Evolutionary conservation across 2,797 vertebrate species (phyloP).

Genomic region (Oreonectes daqikongensis): DNA sequence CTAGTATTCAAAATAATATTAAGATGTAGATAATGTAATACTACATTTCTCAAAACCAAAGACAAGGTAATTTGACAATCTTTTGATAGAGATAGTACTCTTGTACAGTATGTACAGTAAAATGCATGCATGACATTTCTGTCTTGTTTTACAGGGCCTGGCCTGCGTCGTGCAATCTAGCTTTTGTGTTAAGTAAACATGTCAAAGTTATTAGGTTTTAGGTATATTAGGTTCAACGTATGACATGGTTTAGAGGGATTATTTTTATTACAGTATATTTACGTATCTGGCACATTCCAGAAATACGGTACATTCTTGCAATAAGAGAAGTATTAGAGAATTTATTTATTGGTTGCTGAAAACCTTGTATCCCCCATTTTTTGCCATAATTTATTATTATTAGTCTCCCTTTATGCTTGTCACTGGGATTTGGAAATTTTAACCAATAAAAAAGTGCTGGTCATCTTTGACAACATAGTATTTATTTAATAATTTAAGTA

Average conservation of each 20-base stretch:
- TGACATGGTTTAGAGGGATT: conserved; percentile 10
- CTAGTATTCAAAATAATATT: conserved; percentile 6
- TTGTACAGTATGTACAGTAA: not conserved
- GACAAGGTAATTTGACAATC: not conserved
- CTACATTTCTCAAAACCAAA: not conserved
- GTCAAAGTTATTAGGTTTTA: conserved; percentile 14
- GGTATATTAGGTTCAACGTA: conserved; percentile 32
- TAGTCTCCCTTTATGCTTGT: too few relatives aligned
- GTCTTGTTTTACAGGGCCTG: not conserved
- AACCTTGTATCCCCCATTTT: too few relatives aligned
- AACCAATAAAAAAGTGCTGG: too few relatives aligned
- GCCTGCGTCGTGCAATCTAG: conserved; percentile 29
- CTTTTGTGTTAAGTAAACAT: conserved; percentile 39
- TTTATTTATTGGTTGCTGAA: too few relatives aligned
- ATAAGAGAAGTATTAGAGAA: too few relatives aligned
- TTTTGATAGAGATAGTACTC: not conserved
- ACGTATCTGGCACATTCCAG: not conserved
- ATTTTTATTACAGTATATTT: conserved; percentile 12
- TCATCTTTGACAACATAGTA: too few relatives aligned
- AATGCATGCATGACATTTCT: not conserved
- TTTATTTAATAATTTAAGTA: too few relatives aligned
- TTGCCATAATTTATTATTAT: too few relatives aligned
- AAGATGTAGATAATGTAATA: not conserved
- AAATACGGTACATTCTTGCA: not conserved
- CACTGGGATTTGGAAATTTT: too few relatives aligned